Conservation (phyloP, 2,797 vertebrate genomes). For the Leptoclinus maculatus region DNA sequence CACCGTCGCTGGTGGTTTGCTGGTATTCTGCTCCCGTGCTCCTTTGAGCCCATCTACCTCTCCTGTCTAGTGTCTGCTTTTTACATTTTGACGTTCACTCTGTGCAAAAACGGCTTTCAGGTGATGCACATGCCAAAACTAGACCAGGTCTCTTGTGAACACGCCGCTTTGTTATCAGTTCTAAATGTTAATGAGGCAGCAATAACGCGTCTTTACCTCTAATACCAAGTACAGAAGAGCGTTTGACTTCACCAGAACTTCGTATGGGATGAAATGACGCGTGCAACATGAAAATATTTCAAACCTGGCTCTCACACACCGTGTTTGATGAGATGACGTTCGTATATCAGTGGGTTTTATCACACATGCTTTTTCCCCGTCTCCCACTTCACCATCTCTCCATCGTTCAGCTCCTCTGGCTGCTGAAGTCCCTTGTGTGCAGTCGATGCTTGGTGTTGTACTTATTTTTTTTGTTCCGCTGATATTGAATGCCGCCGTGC, state of each 20-base stretch:
- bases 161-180: conserved; percentile 38
- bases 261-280: neutral
- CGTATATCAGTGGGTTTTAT: neutral
- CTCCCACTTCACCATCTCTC: conserved; percentile 13
- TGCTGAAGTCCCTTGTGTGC: conserved; percentile 29
- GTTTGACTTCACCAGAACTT: neutral
- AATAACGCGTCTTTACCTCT: neutral
- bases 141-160: conserved; percentile 40
- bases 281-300: neutral
- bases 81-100: conserved; percentile 68
- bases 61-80: conserved; percentile 24
- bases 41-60: conserved; percentile 23
- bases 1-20: conserved; percentile 8
- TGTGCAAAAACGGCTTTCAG: conserved; percentile 53
- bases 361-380: neutral
- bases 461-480: conserved; percentile 42
- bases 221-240: neutral
- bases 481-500: conserved; percentile 64
- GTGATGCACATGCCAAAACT: conserved; percentile 57
- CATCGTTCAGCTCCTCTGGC: conserved; percentile 8
- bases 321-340: neutral
- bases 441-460: conserved; percentile 23
- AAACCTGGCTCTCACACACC: neutral
- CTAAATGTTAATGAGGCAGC: conserved; percentile 7
- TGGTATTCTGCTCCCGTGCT: conserved; percentile 32